Base-by-base conservation (phyloP, 2,797 vertebrate species). In the Cyprinodon diabolis region DNA sequence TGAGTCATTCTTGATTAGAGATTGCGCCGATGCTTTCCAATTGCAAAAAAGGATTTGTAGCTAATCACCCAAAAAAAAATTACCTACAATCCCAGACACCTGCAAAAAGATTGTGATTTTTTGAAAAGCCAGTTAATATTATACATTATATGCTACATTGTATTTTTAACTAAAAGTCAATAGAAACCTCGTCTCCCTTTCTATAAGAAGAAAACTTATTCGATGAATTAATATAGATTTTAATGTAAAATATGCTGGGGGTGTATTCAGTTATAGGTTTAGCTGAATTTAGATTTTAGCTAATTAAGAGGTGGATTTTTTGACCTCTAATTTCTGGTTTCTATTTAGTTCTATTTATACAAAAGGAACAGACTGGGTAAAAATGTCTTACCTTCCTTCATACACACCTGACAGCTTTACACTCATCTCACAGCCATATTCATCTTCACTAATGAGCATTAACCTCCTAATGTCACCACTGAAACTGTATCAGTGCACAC, bases 381-480 rank as follows among this genome's bases (percentile, higher is more conserved):
- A 23, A 21, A 21, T 7, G 17, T 54, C 19, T 51, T 52, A 49
- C 4, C 21, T 52, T 52, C 51, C 15, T 52, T 19, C 19, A 52
- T 19, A 52, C 51, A 21, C 52, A 21, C 45, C 45, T 10, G 9
- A 54, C 52, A 54, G 21, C 19, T 54, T 54, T 21, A 60, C 11
- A 15, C 15, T 8, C 14, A 4, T n/a, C 52, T 63, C 66, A 77
- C 65, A 66, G n/a, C 37, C 51, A 12, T 51, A 57, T 73, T 71
- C 65, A 48, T 54, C 35, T 66, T 74, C 13, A 2, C 62, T 87
- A 84, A 89, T 70, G 30, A 12, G 8, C n/a, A 4, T 57, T 86
- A 77, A 82, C 85, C 81, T 87, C 66, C 76, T 75, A 84, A 83
- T 81, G 79, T 68, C 23, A 73, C 43, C 74, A 71, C 77, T 80